A percentile compares a stretch with the other conserved stretches of the same genome.
phyloP scores from a whole-genome alignment of 2,888 invertebrate genomes.

The Drosophila histrio region DNA sequence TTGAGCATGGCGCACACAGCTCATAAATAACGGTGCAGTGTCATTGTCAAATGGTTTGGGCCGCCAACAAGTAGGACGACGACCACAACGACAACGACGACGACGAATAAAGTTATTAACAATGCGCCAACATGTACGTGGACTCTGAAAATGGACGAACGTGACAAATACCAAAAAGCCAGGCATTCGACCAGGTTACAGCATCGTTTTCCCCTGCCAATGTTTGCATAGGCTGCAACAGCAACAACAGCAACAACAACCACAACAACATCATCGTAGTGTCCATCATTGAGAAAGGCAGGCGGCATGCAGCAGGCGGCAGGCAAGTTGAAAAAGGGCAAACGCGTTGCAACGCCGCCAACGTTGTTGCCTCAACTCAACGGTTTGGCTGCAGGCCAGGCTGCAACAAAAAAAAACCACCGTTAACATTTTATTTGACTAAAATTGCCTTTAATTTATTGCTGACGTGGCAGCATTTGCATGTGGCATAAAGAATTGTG shows the following conservation, averaged over 20 bases:
- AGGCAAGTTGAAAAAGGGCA: conserved; percentile 74
- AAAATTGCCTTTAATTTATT: conserved; percentile 81
- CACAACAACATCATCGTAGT: conserved; percentile 51
- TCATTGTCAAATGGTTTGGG: conserved; percentile 62
- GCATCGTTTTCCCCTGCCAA: conserved; percentile 15
- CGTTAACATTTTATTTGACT: conserved; percentile 80
- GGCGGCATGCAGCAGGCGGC: conserved; percentile 22
- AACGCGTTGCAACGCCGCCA: conserved; percentile 49
- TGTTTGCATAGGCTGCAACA: conserved; percentile 39
- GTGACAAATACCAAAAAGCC: conserved; percentile 81
- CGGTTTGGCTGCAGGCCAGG: conserved; percentile 28
- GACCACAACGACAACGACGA: conserved; percentile 51
- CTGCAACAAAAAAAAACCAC: conserved; percentile 34
- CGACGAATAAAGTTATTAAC: conserved; percentile 81
- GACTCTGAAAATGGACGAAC: conserved; percentile 82
- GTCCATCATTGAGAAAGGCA: conserved; percentile 67
- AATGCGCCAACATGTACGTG: conserved; percentile 82
- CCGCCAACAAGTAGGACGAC: conserved; percentile 70
- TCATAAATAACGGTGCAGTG: conserved; percentile 78
- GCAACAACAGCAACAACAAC: conserved; percentile 14
- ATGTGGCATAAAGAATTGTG: conserved; percentile 43
- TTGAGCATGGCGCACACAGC: conserved; percentile 73
- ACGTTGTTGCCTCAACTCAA: conserved; percentile 32
- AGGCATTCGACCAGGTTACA: conserved; percentile 9
- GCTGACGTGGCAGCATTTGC: conserved; percentile 68